Evolutionary conservation across 2,888 invertebrate species (phyloP).

Genomic region (Eupithecia abbreviata): DNA sequence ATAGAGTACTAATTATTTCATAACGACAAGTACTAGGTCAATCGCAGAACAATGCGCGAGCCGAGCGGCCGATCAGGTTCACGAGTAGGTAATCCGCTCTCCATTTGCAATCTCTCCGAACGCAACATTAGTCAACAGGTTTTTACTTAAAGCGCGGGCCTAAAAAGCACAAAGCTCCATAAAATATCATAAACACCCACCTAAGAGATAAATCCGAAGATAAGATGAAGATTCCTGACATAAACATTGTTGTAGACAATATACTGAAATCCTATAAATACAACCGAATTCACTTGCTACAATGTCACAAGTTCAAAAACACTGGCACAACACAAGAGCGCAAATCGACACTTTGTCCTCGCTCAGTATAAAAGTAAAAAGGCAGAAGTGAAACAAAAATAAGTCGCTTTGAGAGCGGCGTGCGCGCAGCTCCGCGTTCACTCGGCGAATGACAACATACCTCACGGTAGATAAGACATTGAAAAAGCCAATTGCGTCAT

Average conservation of each 20-base stretch:
- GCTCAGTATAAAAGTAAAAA: constrained; percentile 72
- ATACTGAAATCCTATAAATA: constrained; percentile 57
- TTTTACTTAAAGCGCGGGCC: constrained; percentile 38
- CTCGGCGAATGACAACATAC: constrained; percentile 81
- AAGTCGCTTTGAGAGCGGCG: constrained; percentile 63
- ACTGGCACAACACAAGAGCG: constrained; percentile 74
- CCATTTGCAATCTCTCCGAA: constrained; percentile 62
- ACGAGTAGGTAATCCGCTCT: constrained; percentile 64
- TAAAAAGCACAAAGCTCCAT: constrained; percentile 58
- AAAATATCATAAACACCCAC: constrained; percentile 69
- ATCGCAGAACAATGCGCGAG: constrained; percentile 73
- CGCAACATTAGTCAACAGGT: constrained; percentile 54
- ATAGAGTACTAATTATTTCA: constrained; percentile 66
- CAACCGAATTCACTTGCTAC: constrained; percentile 58
- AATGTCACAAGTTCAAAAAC: constrained; percentile 77
- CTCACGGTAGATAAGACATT: constrained; percentile 82
- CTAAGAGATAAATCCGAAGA: constrained; percentile 76
- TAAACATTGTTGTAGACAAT: constrained; percentile 65
- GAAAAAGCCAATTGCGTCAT: constrained; percentile 84
- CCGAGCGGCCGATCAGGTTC: constrained; percentile 75
- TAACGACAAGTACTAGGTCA: constrained; percentile 69
- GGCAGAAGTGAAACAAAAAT: constrained; percentile 76
- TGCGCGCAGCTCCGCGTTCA: constrained; percentile 76
- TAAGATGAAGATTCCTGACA: constrained; percentile 80
- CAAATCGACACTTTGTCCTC: constrained; percentile 80